Base-by-base conservation (phyloP, 2,113 vertebrate species). In the Rhodinocichla rosea region DNA sequence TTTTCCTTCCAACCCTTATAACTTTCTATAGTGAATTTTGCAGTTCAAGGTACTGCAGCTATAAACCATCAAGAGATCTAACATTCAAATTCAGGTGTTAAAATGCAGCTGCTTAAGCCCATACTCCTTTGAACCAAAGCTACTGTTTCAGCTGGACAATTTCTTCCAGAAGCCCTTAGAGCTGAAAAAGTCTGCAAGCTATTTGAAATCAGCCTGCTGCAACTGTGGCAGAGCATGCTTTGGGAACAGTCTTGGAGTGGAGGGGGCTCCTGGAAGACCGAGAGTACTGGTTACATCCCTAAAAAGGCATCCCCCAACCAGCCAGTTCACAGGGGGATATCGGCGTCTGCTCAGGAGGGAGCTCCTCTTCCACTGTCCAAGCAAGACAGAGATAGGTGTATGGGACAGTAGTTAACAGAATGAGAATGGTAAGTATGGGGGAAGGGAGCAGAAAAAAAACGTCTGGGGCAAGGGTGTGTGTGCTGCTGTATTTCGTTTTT, bases 141-240 rank as follows among this genome's bases (percentile, higher is more conserved):
- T 95, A 95, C 94, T 84, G 93, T 96, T 93, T 94, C 92, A 96
- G 83, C 49, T 56, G 62, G 92, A 94, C 93, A 96, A 95, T 93
- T 95, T 90, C 92, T 97, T 96, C 88, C 64, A 94, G 95, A 90
- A 92, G 77, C 37, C 74, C 79, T 85, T 50, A 52, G 63, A 85
- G 83, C 62, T 94, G 88, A 79, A 84, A 86, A 91, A 93, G 63
- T 69, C 32, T 50, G 85, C 77, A 91, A 68, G 64, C 76, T 86
- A 40, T 95, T 87, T 91, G 62, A 59, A 69, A 95, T 86, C 75
- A 95, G 90, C 65, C 88, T 32, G 26, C 83, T 73, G 64, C 89
- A 96, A 94, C 73, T 87, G 88, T 90, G 87, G 93, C 73, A 81
- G 93, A 94, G 84, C 53, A 32, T 0, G 28, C 63, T 79, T 37